A percentile compares a stretch with the other conserved stretches of the same genome.
These are phyloP conservation scores for Arion vulgaris DNA, from an alignment of 1,140 invertebrate species.

Conservation along the genomic window DNA sequence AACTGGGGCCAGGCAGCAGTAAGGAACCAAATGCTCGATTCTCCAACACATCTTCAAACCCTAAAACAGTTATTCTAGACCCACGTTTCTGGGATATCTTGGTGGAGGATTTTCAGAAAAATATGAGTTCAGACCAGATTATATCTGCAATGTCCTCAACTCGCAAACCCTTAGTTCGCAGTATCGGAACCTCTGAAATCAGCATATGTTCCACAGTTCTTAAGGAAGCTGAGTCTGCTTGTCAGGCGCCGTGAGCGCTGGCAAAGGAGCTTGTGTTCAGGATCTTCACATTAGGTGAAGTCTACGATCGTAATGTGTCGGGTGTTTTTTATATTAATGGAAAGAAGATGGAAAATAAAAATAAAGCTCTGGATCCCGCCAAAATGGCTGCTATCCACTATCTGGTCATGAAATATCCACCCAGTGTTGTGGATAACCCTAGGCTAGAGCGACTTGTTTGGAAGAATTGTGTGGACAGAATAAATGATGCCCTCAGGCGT, in stretches of 20 bases:
- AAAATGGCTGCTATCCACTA: constrained; percentile 48
- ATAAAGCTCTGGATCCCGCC: constrained; percentile 44
- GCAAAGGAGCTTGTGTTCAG: constrained; percentile 47
- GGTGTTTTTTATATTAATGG: constrained; percentile 54
- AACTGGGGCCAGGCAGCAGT: constrained; percentile 45
- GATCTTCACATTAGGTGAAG: constrained; percentile 45
- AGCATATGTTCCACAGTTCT: constrained; percentile 46
- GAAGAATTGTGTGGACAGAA: constrained; percentile 49
- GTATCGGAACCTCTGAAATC: constrained; percentile 45
- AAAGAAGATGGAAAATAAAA: constrained; percentile 58
- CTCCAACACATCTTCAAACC: constrained; percentile 40
- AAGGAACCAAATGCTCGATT: constrained; percentile 45
- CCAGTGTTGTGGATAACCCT: constrained; percentile 45
- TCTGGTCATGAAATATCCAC: constrained; percentile 47
- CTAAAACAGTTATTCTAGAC: constrained; percentile 46
- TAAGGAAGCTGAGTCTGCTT: constrained; percentile 44
- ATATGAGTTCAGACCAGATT: constrained; percentile 48
- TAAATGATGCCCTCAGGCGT: constrained; percentile 43
- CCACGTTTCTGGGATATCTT: constrained; percentile 49
- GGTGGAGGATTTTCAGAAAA: constrained; percentile 50
- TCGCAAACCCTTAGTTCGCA: constrained; percentile 41
- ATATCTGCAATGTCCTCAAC: constrained; percentile 43
- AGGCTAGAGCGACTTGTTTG: constrained; percentile 43
- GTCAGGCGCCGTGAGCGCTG: constrained; percentile 44
- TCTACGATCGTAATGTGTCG: constrained; percentile 47